Evolutionary conservation across 1,140 invertebrate species (phyloP), one percentile per base, ranked within the genome.

Genomic region (Pogonognathellus flavescens): DNA sequence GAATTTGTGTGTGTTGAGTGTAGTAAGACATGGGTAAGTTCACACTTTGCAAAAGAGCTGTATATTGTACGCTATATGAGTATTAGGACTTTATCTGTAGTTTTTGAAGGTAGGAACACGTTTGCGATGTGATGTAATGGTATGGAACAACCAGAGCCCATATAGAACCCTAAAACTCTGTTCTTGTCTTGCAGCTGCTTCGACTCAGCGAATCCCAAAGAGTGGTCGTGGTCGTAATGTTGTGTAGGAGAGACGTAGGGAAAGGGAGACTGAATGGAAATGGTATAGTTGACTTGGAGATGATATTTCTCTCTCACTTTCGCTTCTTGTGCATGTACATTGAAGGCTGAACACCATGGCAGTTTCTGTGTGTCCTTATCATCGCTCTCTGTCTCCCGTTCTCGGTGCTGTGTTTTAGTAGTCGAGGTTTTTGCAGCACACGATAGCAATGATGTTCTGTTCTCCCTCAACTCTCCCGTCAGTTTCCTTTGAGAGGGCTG

Each of bases 121-220:
- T n/a, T n/a, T n/a, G n/a, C n/a, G n/a, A n/a, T n/a, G n/a, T n/a
- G n/a, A 25, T 31, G 62, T 25, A 31, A 22, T 25, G 9, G 62
- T 11, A 66, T 66, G 22, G 2, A 6, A 10, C 8, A 66, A 25
- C 1, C 20, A 66, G 59, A 11, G 60, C 20, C 22, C 14, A 25
- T 66, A 25, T 16, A 18, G 11, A 25, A 7, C 25, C 20, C 10
- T 1, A 31, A n/a, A 66, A 31, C 22, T 76, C 13, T 70, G 14
- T 25, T 49, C 70, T 76, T 76, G 41, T 49, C 70, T 76, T 76
- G 70, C 70, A 76, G 70, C 70, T 76, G 70, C 70, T 76, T 31
- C 70, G 70, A 76, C 70, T 76, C 70, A 76, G 70, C 70, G 31
- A 49, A 50, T 76, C 70, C 70, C 70, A n/a, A 76, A 76, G 20